Percentiles rank a stretch among this genome's conserved stretches.
Conservation (phyloP, 2,113 vertebrate genomes). For the Promerops cafer region DNA sequence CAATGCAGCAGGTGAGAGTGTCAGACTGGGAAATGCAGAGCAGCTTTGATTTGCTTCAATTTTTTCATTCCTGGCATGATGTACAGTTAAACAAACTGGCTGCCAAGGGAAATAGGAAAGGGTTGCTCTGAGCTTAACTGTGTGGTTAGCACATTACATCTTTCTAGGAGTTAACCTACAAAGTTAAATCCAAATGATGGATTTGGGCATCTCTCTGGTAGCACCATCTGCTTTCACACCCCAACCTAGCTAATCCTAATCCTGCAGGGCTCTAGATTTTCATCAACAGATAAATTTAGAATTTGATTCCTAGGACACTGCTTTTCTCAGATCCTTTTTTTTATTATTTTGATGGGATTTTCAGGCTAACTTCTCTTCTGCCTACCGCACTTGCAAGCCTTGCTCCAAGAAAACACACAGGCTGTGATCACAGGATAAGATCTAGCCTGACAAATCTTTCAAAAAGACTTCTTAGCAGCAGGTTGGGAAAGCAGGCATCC, state of each 20-base stretch:
- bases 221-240: background rate
- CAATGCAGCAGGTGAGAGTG: background rate
- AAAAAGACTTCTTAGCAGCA: background rate
- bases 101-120: slow-evolving; percentile 47
- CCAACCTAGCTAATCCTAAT: background rate
- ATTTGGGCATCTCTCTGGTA: background rate
- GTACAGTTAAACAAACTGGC: background rate
- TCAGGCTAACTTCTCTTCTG: background rate
- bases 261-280: background rate
- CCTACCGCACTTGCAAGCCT: background rate
- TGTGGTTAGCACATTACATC: background rate
- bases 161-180: slow-evolving; percentile 9
- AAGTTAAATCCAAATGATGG: background rate
- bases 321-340: background rate
- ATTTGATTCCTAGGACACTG: background rate
- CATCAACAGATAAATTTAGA: background rate
- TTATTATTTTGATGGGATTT: background rate
- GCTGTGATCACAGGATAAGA: background rate
- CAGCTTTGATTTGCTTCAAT: background rate
- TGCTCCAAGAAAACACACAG: background rate
- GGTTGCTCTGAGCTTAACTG: slow-evolving; percentile 14
- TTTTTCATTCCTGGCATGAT: background rate
- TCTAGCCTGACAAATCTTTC: background rate
- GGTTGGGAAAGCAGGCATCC: background rate
- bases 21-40: background rate